Conservation (phyloP, 2,113 vertebrate species). For the Axis porcinus region DNA sequence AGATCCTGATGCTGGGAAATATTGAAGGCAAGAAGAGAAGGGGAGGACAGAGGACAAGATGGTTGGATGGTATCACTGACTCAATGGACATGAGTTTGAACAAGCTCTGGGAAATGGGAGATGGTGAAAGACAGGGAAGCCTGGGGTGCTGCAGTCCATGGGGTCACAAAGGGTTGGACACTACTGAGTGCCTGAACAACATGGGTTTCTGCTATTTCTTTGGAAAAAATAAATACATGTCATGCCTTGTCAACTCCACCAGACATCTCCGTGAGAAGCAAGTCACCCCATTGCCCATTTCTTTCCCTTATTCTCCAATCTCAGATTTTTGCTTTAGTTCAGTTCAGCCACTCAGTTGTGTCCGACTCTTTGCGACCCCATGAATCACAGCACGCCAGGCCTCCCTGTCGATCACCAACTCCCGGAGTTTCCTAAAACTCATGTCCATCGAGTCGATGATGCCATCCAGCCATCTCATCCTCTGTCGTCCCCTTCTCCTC, state of each 20-base stretch:
- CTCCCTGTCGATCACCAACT: no score
- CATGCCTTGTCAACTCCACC: background rate
- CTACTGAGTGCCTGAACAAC: background rate
- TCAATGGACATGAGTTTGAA: background rate
- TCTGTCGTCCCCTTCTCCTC: no score
- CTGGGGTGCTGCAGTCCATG: background rate
- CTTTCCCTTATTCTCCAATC: background rate
- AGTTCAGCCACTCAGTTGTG: no score
- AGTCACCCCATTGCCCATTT: background rate
- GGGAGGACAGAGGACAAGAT: background rate
- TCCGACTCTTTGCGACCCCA: no score
- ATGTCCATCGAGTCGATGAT: no score
- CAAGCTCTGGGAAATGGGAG: background rate
- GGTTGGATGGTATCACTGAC: background rate
- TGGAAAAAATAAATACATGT: no score
- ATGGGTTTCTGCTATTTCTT: background rate
- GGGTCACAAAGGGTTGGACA: background rate
- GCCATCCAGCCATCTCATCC: no score
- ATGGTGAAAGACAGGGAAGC: background rate
- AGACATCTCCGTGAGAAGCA: background rate
- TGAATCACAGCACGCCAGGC: no score
- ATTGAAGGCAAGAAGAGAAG: background rate
- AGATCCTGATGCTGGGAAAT: background rate
- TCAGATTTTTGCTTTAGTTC: background rate
- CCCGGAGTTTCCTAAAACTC: no score